Evolutionary conservation across 2,113 vertebrate species (phyloP), one percentile per base, ranked within the genome.

Genomic region (Rhabdomys dilectus): DNA sequence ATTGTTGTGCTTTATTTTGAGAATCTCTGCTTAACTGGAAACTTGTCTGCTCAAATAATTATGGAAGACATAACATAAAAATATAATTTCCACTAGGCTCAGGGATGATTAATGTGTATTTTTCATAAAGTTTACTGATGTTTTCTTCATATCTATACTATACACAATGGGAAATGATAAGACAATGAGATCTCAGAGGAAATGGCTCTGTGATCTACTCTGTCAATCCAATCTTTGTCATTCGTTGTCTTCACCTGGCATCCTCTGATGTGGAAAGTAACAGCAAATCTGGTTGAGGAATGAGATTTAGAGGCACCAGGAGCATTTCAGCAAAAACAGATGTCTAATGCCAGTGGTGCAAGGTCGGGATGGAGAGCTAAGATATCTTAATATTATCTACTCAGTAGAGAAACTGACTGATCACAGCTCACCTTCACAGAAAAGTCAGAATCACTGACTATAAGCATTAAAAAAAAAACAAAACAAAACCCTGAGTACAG

Each of bases 401-500:
- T 66, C 70, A 22, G 45, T 15, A 91, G 26, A 90, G 51, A 88
- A 60, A 39, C 7, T 76, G 29, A 51, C 26, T 48, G 29, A 80
- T 80, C 62, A 85, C 85, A 92, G n/a, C 42, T 85, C 51, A 75
- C 45, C 89, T 88, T 76, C 70, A 75, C 0, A 15, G n/a, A 42
- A 81, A 56, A n/a, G 16, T 86, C 48, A n/a, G 96, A 82, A 81
- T 70, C 19, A 76, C 26, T 94, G 45, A 56, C 24, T 72, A 89
- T 12, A 24, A 95, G 56, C 15, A 36, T 53, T 3, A 39, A 86
- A 68, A 36, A 48, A 78, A 60, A 81, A 48, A 0, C 36, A n/a
- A n/a, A n/a, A n/a, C n/a, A n/a, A n/a, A n/a, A n/a, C 73, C 26
- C 8, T 31, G 68, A 70, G 31, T 62, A 10, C 26, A 42, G 24